Base-by-base conservation (phyloP, 2,797 vertebrate genomes). In the Poeciliopsis infans region DNA sequence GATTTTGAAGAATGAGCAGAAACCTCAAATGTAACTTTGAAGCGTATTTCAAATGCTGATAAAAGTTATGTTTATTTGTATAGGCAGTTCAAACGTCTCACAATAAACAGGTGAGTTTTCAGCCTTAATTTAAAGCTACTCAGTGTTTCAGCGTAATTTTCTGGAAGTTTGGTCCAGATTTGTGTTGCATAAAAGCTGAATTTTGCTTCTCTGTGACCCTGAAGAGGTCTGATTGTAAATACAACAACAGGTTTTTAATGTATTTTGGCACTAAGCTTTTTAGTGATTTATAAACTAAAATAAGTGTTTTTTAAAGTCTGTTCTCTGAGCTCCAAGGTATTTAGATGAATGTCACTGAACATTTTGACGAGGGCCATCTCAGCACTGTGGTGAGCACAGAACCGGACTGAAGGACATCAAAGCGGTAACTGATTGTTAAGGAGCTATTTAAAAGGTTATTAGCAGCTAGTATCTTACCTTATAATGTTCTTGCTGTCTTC, bases 11-110 rank as follows among this genome's bases (percentile, higher is more conserved):
- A 39, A 66, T 23, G 33, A 20, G 18, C 33, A 66, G 18, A 23
- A 66, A 20, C 61, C 18, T 76, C 18, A 68, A 23, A n/a, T 28
- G 36, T 4, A 46, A 36, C 76, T 87, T 66, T 76, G 4, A 74
- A 46, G 1, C 1, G 53, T 13, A n/a, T 69, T 69, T 23, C 15
- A 15, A 31, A 25, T 43, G 41, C 36, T 68, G 66, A 43, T 41
- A 68, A 25, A 66, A 39, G 53, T n/a, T 53, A 25, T 0, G 51
- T 25, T 53, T 25, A 53, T 25, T 53, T 53, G 7, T 10, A 4
- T 3, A 1, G 23, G 23, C 23, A 25, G 51, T 53, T 53, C 51
- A 10, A 55, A 28, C 25, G n/a, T n/a, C 11, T 28, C 53, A 57
- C 25, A 57, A 28, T 57, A 28, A 57, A 2, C 53, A 57, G 11